Conservation (phyloP, 1,140 invertebrate genomes). For the Drosophila hydei region DNA sequence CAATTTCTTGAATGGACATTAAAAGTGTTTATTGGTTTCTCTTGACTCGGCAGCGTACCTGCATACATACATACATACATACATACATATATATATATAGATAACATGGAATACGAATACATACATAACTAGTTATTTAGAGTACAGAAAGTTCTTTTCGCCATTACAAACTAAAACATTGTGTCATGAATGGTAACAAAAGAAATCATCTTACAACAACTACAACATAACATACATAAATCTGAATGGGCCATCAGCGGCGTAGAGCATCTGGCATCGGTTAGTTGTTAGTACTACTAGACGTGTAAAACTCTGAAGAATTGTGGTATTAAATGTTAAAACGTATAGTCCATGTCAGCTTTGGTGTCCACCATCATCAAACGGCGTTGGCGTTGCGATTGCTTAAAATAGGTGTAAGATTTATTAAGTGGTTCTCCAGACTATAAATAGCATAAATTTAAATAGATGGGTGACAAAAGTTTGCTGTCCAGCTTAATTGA, state of each 20-base stretch:
- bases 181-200: conserved; percentile 30
- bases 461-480: background rate
- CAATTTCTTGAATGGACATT: conserved; percentile 48
- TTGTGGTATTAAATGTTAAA: background rate
- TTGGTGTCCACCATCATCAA: conserved; percentile 44
- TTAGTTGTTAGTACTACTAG: conserved; percentile 19
- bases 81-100: conserved; percentile 30
- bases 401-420: conserved; percentile 41
- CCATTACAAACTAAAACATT: conserved; percentile 31
- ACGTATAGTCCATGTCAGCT: conserved; percentile 38
- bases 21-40: conserved; percentile 62
- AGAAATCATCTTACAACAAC: conserved; percentile 36
- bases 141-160: conserved; percentile 51
- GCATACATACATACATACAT: conserved; percentile 36
- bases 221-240: conserved; percentile 46
- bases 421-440: conserved; percentile 36
- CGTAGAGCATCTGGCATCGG: conserved; percentile 4
- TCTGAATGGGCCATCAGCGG: background rate
- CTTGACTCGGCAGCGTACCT: conserved; percentile 39
- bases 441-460: conserved; percentile 37
- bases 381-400: conserved; percentile 27
- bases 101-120: conserved; percentile 62
- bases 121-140: conserved; percentile 62
- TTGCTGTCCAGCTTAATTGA: background rate
- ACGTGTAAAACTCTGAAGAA: background rate